Evolutionary conservation across 1,140 invertebrate genomes (phyloP), one percentile per base, ranked within the genome.

Genomic region (Dendroctonus ponderosae): DNA sequence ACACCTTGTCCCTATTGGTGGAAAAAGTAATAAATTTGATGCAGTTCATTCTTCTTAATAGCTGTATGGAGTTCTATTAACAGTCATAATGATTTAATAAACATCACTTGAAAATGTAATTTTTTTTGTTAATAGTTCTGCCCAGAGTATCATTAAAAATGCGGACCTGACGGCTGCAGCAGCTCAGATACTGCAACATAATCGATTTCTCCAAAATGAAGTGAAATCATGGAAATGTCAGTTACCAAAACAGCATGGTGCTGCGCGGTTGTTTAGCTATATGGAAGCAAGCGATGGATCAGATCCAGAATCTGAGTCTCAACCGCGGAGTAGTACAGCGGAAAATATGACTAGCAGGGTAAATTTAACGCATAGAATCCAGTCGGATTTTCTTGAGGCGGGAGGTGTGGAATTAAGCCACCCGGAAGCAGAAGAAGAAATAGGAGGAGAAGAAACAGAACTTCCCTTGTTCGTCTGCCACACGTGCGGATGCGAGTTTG

Each of bases 351-450:
- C 72, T 82, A 67, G 15, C 42, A 87, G 39, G 86, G 89, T 77
- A 88, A 92, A 77, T 87, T 91, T 79, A 82, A 87, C 5, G 86
- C 73, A 92, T 88, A 70, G 91, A 91, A 76, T 87, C 84, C 44
- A 79, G 69, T 78, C 77, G 79, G 80, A 80, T 80, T 81, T 80
- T 80, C 79, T 74, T 80, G 78, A 80, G 72, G 80, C 80, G 79
- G 79, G 79, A 74, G 79, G 79, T 79, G 80, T 78, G 73, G 66
- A 67, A 41, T 73, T 74, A 70, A 75, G 69, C 65, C 75, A 75
- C 49, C 72, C 78, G 72, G 75, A 81, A 53, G 80, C 80, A 69
- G 81, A 82, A 75, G 80, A 81, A 54, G 79, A 81, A 69, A 80
- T 81, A 75, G 80, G 83, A 71, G 80, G 79, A 71, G 83, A 80